phyloP scores from a whole-genome alignment of 2,113 vertebrate genomes.

The Laticauda colubrina region DNA sequence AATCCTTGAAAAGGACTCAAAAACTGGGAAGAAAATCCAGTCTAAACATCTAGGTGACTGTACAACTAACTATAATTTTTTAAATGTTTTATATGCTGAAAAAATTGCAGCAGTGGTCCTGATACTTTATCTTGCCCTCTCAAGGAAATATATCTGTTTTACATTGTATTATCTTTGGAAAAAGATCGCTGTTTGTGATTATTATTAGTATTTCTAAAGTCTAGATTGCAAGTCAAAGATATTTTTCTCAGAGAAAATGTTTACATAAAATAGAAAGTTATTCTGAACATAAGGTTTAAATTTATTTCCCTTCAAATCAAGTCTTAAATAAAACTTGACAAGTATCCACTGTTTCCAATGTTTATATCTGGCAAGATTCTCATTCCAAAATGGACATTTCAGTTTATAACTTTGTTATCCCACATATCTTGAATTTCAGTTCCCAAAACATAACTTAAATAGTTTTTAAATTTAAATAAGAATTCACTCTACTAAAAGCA shows the following conservation, averaged over 20 bases:
- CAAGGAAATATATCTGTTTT: constrained; percentile 24
- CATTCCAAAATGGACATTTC: constrained; percentile 18
- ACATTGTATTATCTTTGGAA: constrained; percentile 25
- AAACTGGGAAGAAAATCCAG: neutral
- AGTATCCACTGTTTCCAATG: constrained; percentile 16
- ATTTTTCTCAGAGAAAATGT: constrained; percentile 31
- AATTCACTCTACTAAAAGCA: neutral
- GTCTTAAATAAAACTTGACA: constrained; percentile 44
- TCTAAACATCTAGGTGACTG: neutral
- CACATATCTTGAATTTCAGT: constrained; percentile 18
- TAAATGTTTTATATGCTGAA: neutral
- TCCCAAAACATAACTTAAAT: constrained; percentile 31
- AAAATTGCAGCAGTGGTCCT: neutral
- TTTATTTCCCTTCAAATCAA: constrained; percentile 48
- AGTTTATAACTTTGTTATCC: constrained; percentile 35
- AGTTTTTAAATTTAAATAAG: neutral
- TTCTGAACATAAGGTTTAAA: constrained; percentile 48
- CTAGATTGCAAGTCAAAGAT: constrained; percentile 39
- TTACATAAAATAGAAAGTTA: constrained; percentile 36
- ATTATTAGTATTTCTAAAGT: constrained; percentile 35
- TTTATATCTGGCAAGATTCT: constrained; percentile 14
- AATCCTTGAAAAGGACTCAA: neutral
- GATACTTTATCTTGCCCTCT: constrained; percentile 20
- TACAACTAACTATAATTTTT: neutral
- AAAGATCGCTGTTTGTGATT: neutral